phyloP scores from a whole-genome alignment of 2,797 vertebrate species.

The Neomorphus geoffroyi region DNA sequence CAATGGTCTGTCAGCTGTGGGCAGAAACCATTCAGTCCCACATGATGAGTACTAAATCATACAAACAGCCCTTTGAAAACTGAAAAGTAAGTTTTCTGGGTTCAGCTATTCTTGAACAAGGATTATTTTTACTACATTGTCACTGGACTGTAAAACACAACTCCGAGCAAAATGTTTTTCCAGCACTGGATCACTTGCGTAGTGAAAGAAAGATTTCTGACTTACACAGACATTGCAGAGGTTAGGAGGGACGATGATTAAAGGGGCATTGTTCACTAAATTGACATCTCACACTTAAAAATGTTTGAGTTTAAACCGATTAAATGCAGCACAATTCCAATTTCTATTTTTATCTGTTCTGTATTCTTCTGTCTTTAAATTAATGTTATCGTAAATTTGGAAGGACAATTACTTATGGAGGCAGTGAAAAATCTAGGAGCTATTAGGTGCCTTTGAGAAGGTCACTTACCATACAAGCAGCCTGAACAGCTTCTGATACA shows the following conservation, averaged over 20 bases:
- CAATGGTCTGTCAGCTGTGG: background rate
- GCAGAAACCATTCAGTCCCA: background rate
- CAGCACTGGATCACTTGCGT: background rate
- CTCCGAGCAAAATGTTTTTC: background rate
- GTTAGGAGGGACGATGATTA: background rate
- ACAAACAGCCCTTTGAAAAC: background rate
- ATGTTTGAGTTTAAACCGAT: background rate
- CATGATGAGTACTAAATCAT: background rate
- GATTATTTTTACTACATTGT: background rate
- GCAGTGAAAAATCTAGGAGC: background rate
- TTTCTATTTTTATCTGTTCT: background rate
- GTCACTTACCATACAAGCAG: slow-evolving; percentile 92
- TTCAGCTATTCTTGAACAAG: background rate
- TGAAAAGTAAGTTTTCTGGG: background rate
- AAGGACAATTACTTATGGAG: background rate
- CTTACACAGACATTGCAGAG: background rate
- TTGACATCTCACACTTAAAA: background rate
- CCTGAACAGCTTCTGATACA: slow-evolving; percentile 95
- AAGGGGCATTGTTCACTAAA: background rate
- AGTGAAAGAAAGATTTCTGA: background rate
- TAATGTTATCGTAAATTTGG: background rate
- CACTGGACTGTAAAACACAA: background rate
- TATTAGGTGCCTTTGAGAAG: background rate
- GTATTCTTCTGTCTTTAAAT: background rate
- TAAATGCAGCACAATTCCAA: background rate